Evolutionary conservation across 2,797 vertebrate genomes (phyloP).

Genomic region (Thamnophis elegans): DNA sequence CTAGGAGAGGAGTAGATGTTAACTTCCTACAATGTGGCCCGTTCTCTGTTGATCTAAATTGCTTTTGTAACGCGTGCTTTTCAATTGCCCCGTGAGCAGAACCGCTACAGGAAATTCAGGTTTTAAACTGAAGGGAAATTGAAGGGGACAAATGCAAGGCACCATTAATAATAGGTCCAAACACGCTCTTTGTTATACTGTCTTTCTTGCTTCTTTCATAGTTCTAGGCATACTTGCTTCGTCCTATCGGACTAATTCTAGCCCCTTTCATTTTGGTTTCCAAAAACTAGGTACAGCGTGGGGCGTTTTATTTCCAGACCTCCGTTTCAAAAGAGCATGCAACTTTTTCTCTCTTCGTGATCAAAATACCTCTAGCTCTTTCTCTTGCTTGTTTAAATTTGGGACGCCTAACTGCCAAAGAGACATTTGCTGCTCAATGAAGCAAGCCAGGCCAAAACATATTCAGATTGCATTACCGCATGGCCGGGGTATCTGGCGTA

Average conservation of each 20-base stretch:
- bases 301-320: background rate
- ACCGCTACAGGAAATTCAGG: conserved; percentile 2
- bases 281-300: background rate
- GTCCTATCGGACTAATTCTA: background rate
- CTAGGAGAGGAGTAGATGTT: too few relatives aligned
- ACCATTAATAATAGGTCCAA: background rate
- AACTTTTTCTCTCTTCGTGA: background rate
- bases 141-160: background rate
- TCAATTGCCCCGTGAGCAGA: accelerated
- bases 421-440: background rate
- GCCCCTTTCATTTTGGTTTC: too few relatives aligned
- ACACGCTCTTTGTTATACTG: background rate
- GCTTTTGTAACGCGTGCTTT: background rate
- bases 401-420: background rate
- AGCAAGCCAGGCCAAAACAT: background rate
- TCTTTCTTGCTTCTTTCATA: background rate
- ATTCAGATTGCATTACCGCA: background rate
- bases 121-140: background rate
- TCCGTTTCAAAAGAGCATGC: background rate
- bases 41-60: background rate
- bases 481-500: background rate
- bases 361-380: background rate
- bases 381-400: background rate
- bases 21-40: background rate
- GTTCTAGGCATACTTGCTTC: background rate